Evolutionary conservation across 2,113 vertebrate species (phyloP).

Genomic region (Heterocephalus glaber): DNA sequence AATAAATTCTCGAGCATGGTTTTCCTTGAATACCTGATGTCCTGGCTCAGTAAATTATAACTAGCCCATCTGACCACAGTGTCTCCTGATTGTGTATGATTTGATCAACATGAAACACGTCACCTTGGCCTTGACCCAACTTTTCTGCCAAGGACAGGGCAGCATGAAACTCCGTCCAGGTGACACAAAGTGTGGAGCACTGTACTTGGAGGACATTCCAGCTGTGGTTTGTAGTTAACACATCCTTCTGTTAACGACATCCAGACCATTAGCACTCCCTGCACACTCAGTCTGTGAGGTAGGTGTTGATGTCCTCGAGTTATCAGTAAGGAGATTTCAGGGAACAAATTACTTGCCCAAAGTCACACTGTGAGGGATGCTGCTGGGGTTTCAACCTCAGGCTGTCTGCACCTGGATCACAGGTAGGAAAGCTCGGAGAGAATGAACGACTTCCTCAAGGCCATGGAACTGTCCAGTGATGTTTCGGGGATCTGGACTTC

Average conservation of each 20-base stretch:
- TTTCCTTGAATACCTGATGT: background rate
- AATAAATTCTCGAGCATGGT: background rate
- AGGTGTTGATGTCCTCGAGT: background rate
- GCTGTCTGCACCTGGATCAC: background rate
- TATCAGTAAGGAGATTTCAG: background rate
- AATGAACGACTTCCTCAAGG: background rate
- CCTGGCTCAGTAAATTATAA: background rate
- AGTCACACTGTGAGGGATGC: background rate
- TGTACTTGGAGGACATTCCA: background rate
- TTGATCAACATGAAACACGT: constrained; percentile 23
- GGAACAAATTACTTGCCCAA: background rate
- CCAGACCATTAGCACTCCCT: background rate
- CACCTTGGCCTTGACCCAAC: constrained; percentile 33
- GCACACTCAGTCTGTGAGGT: background rate
- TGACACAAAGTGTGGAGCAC: background rate
- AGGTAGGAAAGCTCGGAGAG: background rate
- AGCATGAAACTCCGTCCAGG: background rate
- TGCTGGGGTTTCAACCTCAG: background rate
- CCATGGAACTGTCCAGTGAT: background rate
- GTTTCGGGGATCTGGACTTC: background rate
- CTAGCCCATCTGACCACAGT: background rate
- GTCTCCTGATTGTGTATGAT: background rate
- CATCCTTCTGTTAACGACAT: background rate
- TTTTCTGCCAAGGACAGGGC: background rate
- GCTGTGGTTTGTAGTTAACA: background rate